Evolutionary conservation across 2,888 invertebrate genomes (phyloP), one percentile per base, ranked within the genome.

Genomic region (Mythimna albipuncta): DNA sequence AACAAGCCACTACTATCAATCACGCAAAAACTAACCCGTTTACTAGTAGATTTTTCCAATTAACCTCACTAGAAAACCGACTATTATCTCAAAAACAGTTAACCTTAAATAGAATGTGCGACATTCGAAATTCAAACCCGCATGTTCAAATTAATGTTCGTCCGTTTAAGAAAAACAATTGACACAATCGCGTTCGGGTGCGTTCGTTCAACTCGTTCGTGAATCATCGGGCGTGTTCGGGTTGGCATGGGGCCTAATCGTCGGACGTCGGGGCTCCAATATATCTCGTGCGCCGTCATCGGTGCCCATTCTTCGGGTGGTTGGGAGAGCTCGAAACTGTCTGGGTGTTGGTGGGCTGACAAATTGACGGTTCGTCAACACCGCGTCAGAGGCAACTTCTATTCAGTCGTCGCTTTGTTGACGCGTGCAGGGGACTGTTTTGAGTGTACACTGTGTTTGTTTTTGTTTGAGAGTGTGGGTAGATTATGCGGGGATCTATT

Each of bases 241-340:
- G 90, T 96, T 96, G 96, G 96, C 96, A 94, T 89, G 88, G 88
- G 91, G 92, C 96, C 96, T 96, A 96, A 96, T 95, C 95, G 95
- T 85, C 92, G 92, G 89, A 91, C 90, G 92, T 93, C 93, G 93
- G 86, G 90, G 89, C 90, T 89, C 91, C 92, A 92, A 94, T 95
- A 93, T 93, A 94, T 96, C 94, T 93, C 93, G 88, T 85, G 89
- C 85, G 92, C 93, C 94, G 95, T 96, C 96, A 95, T 93, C 96
- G 94, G 87, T 88, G 89, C 87, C 92, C 95, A 95, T 96, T 95
- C 95, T 92, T 93, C 92, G 91, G 92, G 91, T 93, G 93, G 92
- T 92, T 91, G 92, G 90, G 89, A 91, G 89, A 89, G 90, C 90
- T 89, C 90, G 93, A 90, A 94, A 94, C 94, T 93, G 94, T 93